phyloP scores from a whole-genome alignment of 1,140 invertebrate species.

The Apis dorsata region DNA sequence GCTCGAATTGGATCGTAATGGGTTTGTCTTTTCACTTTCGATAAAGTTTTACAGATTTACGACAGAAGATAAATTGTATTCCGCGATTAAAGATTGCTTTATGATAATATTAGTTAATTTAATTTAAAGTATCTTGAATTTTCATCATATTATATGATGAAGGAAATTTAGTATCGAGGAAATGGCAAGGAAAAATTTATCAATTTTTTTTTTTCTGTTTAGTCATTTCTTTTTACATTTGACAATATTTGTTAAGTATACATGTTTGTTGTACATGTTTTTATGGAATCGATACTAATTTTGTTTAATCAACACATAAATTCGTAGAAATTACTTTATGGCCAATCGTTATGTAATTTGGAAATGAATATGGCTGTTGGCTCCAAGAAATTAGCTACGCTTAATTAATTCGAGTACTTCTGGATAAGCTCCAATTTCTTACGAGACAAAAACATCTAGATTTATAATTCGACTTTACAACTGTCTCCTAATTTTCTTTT shows the following conservation, averaged over 20 bases:
- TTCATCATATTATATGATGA: too few relatives aligned
- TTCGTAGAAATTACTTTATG: neutral
- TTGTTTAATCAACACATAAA: neutral
- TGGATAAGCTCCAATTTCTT: neutral
- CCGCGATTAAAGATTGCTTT: neutral
- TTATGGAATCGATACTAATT: neutral
- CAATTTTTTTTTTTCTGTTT: too few relatives aligned
- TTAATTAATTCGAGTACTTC: slow-evolving; percentile 2
- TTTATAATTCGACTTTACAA: slow-evolving; percentile 9
- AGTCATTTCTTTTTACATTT: too few relatives aligned
- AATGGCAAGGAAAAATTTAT: too few relatives aligned
- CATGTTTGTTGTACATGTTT: too few relatives aligned
- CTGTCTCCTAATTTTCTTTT: neutral
- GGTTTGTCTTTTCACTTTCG: neutral
- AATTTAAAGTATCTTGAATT: too few relatives aligned
- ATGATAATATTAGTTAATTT: too few relatives aligned
- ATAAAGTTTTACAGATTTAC: neutral
- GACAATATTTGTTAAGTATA: too few relatives aligned
- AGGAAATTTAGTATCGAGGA: too few relatives aligned
- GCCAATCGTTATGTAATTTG: neutral
- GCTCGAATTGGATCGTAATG: neutral
- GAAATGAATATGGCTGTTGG: neutral
- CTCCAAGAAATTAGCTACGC: neutral
- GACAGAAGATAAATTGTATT: neutral
- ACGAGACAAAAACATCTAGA: neutral